A percentile compares a stretch with the other conserved stretches of the same genome.
Evolutionary conservation across 2,797 vertebrate species (phyloP).

Genomic region (Girardinus metallicus): DNA sequence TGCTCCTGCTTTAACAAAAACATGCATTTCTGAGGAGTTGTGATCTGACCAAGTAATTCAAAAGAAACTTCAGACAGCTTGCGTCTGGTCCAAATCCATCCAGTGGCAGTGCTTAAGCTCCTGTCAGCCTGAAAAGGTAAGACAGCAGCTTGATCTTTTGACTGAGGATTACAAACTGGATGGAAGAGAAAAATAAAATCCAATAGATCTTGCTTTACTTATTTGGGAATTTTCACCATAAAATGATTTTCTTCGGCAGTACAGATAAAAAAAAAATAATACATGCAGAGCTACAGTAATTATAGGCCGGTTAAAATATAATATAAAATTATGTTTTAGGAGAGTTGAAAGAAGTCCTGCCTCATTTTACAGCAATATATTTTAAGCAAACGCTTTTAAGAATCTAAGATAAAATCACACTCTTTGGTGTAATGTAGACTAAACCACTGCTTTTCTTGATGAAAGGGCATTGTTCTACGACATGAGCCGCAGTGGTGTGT

Average conservation of each 20-base stretch:
- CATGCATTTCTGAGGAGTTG: slow-evolving; percentile 48
- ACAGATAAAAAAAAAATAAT: slow-evolving; percentile 3
- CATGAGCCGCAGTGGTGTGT: neutral
- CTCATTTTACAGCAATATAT: neutral
- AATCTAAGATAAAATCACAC: neutral
- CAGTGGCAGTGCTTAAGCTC: slow-evolving; percentile 61
- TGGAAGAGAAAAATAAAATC: neutral
- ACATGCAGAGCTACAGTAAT: neutral
- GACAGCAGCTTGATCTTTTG: slow-evolving; percentile 68
- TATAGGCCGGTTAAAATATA: neutral
- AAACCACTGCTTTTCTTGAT: neutral
- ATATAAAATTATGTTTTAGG: neutral
- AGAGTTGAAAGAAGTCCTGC: slow-evolving; percentile 1
- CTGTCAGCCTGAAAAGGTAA: slow-evolving; percentile 59
- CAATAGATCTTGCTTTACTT: slow-evolving; percentile 32
- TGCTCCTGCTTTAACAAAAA: slow-evolving; percentile 29
- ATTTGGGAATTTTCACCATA: slow-evolving; percentile 25
- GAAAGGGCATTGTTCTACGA: neutral
- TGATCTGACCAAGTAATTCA: slow-evolving; percentile 44
- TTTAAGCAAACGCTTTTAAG: neutral
- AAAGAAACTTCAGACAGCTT: slow-evolving; percentile 42
- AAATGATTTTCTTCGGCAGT: slow-evolving; percentile 17
- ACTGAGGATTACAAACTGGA: slow-evolving; percentile 60
- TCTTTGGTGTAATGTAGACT: neutral
- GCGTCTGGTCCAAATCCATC: slow-evolving; percentile 55